Percentiles rank a stretch among this genome's conserved stretches.
Evolutionary conservation across 1,140 invertebrate species (phyloP).

Genomic region (Wiebesia pumilae): DNA sequence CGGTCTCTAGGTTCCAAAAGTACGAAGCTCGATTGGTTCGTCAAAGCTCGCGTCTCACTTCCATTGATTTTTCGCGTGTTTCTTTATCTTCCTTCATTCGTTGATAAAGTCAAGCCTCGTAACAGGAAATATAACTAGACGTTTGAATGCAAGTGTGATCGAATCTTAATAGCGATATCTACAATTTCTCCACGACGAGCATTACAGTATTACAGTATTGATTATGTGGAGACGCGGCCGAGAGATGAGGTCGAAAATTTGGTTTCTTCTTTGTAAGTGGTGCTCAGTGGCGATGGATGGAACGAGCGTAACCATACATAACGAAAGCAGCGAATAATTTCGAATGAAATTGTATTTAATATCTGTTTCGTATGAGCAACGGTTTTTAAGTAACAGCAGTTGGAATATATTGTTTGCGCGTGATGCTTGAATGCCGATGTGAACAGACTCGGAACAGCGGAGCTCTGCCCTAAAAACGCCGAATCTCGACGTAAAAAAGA

Average conservation of each 20-base stretch:
- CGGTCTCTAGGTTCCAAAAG: not conserved
- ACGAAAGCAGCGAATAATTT: not conserved
- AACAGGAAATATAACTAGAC: not conserved
- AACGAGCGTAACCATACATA: not conserved
- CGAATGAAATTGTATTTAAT: not conserved
- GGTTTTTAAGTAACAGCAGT: not conserved
- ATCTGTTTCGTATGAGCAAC: not conserved
- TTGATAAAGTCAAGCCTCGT: constrained; percentile 25
- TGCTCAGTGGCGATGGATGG: too few relatives aligned
- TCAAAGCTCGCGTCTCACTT: constrained; percentile 27
- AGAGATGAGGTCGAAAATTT: too few relatives aligned
- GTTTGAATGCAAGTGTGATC: not conserved
- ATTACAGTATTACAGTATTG: not conserved
- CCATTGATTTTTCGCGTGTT: constrained; percentile 29
- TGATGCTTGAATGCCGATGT: constrained; percentile 17
- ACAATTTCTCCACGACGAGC: not conserved
- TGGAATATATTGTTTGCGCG: not conserved
- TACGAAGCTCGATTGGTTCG: constrained; percentile 14
- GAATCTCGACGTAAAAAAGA: not conserved
- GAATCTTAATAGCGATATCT: not conserved
- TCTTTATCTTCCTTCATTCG: constrained; percentile 13
- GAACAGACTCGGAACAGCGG: not conserved
- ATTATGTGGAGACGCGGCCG: not conserved
- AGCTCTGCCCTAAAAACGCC: constrained; percentile 2
- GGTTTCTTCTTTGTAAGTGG: too few relatives aligned